Conservation (phyloP, 2,113 vertebrate genomes). For the Tursiops truncatus region DNA sequence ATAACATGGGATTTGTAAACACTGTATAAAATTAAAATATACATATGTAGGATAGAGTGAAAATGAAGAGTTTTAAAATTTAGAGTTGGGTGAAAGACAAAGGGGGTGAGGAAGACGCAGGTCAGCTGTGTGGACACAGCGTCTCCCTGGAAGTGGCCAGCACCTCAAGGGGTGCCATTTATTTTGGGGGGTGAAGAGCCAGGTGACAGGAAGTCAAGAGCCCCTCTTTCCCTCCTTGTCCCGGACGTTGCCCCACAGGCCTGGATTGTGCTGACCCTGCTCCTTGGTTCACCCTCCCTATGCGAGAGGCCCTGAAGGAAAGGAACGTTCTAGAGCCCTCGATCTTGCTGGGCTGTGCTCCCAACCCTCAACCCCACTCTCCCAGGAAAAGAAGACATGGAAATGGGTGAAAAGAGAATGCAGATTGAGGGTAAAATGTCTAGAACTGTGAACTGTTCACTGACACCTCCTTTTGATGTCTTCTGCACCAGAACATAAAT, state of each 20-base stretch:
- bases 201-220: not conserved
- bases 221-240: not conserved
- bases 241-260: not conserved
- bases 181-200: not conserved
- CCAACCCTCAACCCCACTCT: not conserved
- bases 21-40: not conserved
- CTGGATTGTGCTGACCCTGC: not conserved
- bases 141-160: not conserved
- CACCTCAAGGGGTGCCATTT: not conserved
- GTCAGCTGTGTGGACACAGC: too few relatives aligned
- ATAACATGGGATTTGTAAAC: not conserved
- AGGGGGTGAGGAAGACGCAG: not conserved
- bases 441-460: not conserved
- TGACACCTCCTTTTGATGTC: not conserved
- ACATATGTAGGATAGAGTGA: not conserved
- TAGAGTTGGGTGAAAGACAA: not conserved
- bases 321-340: not conserved
- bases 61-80: slow-evolving; percentile 12
- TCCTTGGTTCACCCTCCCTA: not conserved
- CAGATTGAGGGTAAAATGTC: not conserved
- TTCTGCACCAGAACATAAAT: slow-evolving; percentile 47
- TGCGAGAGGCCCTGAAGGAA: not conserved
- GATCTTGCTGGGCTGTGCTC: not conserved
- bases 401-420: not conserved
- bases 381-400: not conserved